Conservation (phyloP, 1,140 invertebrate genomes). For the Drosophila nigromelanica region DNA sequence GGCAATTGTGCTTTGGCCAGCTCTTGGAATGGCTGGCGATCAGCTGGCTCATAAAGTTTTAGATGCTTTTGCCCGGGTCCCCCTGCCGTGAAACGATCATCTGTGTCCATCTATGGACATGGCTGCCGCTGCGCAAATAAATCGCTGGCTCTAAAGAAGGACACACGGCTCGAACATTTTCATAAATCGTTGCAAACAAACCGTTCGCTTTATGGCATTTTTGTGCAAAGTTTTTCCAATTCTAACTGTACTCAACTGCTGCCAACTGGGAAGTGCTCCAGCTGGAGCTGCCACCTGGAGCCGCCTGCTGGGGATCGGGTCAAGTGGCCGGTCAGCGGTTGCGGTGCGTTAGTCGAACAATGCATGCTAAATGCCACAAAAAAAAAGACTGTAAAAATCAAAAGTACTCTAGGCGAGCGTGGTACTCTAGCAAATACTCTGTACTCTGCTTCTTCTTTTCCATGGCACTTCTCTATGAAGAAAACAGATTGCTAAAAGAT, state of each 20-base stretch:
- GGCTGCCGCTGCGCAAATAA: constrained; percentile 53
- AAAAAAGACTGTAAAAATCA: neutral
- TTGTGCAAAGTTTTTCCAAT: constrained; percentile 66
- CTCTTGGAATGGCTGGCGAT: constrained; percentile 21
- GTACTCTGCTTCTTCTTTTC: too few relatives aligned
- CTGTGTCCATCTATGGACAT: constrained; percentile 66
- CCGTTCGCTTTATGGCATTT: constrained; percentile 70
- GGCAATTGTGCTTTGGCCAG: constrained; percentile 32
- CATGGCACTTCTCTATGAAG: too few relatives aligned
- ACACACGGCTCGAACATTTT: constrained; percentile 68
- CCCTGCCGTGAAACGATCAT: constrained; percentile 27
- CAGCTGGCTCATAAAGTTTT: constrained; percentile 70
- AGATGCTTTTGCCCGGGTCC: neutral
- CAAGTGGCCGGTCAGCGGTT: constrained; percentile 52
- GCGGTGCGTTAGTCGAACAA: constrained; percentile 1
- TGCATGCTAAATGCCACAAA: constrained; percentile 4
- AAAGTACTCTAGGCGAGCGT: neutral
- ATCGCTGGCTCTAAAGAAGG: constrained; percentile 67
- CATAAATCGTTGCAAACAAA: constrained; percentile 59
- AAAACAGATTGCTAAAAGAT: too few relatives aligned
- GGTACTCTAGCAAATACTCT: neutral
- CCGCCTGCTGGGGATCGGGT: constrained; percentile 22
- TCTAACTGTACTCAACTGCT: constrained; percentile 55
- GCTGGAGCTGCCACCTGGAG: too few relatives aligned
- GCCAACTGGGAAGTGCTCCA: too few relatives aligned